These are phyloP conservation scores for Nothocercus julius DNA, from an alignment of 2,113 vertebrate species.

Conservation along the genomic window DNA sequence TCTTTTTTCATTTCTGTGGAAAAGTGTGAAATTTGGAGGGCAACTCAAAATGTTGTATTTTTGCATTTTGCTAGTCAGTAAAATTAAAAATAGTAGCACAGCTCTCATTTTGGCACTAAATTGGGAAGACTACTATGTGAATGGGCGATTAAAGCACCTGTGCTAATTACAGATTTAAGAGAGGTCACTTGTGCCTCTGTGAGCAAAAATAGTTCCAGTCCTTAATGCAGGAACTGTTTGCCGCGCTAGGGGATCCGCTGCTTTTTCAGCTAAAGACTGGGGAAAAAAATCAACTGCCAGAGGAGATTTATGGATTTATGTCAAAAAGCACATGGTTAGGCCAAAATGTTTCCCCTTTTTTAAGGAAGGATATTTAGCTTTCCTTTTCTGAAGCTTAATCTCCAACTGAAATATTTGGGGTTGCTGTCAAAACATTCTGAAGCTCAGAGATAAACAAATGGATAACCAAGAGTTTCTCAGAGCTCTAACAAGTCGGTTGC, in stretches of 20 bases:
- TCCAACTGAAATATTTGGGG: not conserved
- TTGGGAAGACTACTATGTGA: not conserved
- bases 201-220: not conserved
- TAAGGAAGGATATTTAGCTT: not conserved
- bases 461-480: not conserved
- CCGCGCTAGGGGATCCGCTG: not conserved
- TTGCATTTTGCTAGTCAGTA: not conserved
- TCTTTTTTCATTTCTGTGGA: accelerated
- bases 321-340: not conserved
- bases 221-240: not conserved
- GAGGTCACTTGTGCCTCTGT: not conserved
- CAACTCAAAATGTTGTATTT: not conserved
- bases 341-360: not conserved
- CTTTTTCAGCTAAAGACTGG: not conserved
- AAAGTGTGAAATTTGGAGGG: not conserved
- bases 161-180: not conserved
- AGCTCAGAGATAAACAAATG: not conserved
- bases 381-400: not conserved
- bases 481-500: not conserved
- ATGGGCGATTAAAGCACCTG: not conserved
- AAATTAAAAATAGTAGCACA: not conserved
- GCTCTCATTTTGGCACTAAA: not conserved
- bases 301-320: not conserved
- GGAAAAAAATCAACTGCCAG: not conserved
- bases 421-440: not conserved